A percentile compares a stretch with the other conserved stretches of the same genome.
Conservation (phyloP, 2,113 vertebrate species). For the Neogobius melanostomus region DNA sequence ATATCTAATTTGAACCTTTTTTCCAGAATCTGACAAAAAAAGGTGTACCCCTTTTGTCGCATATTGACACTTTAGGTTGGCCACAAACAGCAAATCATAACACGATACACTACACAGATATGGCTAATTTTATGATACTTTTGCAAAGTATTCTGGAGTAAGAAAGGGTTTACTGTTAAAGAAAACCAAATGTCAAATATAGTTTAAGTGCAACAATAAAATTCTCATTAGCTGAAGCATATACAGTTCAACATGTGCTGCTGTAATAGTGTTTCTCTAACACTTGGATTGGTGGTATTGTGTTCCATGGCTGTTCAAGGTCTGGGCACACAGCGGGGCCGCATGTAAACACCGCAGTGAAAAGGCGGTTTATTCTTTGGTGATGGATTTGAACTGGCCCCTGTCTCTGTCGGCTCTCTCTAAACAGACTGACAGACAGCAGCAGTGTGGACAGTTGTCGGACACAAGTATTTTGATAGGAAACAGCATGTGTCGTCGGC, state of each 20-base stretch:
- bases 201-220: too few species aligned
- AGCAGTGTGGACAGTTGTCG: constrained; percentile 33
- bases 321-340: constrained; percentile 32
- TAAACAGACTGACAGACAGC: constrained; percentile 31
- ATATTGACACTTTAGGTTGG: too few species aligned
- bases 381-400: constrained; percentile 50
- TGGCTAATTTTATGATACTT: too few species aligned
- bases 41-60: too few species aligned
- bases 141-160: too few species aligned
- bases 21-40: too few species aligned
- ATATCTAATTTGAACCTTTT: too few species aligned
- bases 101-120: too few species aligned
- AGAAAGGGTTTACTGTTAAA: too few species aligned
- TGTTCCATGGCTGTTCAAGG: background rate
- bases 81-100: too few species aligned
- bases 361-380: constrained; percentile 29
- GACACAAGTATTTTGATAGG: constrained; percentile 30
- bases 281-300: background rate
- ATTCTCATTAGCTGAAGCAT: too few species aligned
- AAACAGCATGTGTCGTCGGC: constrained; percentile 1
- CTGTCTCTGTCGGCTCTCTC: constrained; percentile 11
- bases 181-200: too few species aligned
- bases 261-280: background rate
- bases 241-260: background rate
- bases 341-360: constrained; percentile 66